Evolutionary conservation across 1,140 invertebrate genomes (phyloP).

Genomic region (Leptopilina clavipes): DNA sequence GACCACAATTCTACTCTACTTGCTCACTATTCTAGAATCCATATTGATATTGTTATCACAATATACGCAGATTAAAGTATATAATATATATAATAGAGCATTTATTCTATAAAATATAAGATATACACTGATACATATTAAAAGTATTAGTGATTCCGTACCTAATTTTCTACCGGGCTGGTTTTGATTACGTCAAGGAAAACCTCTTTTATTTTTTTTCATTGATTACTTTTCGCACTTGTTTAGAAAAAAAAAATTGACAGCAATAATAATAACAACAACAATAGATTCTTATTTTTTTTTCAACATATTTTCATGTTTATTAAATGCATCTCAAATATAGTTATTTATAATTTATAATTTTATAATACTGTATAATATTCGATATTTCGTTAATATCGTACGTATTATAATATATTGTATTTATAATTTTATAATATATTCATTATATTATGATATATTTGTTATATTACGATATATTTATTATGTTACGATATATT

Average conservation of each 20-base stretch:
- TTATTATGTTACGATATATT: too few species aligned
- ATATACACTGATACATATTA: conserved; percentile 74
- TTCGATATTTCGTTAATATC: conserved; percentile 40
- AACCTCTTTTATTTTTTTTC: conserved; percentile 52
- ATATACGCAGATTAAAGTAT: conserved; percentile 71
- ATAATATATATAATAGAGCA: conserved; percentile 71
- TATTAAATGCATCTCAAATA: conserved; percentile 49
- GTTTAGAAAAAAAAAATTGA: conserved; percentile 49
- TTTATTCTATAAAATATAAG: conserved; percentile 70
- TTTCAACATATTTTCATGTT: conserved; percentile 47
- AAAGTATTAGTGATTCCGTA: conserved; percentile 73
- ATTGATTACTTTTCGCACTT: conserved; percentile 55
- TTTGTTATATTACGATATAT: too few species aligned
- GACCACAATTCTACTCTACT: conserved; percentile 75
- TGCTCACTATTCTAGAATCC: conserved; percentile 72
- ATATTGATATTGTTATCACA: conserved; percentile 71
- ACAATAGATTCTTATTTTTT: conserved; percentile 49
- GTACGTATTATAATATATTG: conserved; percentile 32
- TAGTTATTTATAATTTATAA: conserved; percentile 42
- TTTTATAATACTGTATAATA: conserved; percentile 43
- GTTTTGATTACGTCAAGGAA: conserved; percentile 73
- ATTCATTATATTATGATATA: conserved; percentile 22
- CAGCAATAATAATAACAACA: conserved; percentile 53
- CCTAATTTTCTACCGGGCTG: conserved; percentile 74
- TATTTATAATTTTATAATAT: conserved; percentile 40